A percentile compares a stretch with the other conserved stretches of the same genome.
These are phyloP conservation scores for Neomonachus schauinslandi DNA, from an alignment of 2,113 vertebrate genomes.

Conservation along the genomic window DNA sequence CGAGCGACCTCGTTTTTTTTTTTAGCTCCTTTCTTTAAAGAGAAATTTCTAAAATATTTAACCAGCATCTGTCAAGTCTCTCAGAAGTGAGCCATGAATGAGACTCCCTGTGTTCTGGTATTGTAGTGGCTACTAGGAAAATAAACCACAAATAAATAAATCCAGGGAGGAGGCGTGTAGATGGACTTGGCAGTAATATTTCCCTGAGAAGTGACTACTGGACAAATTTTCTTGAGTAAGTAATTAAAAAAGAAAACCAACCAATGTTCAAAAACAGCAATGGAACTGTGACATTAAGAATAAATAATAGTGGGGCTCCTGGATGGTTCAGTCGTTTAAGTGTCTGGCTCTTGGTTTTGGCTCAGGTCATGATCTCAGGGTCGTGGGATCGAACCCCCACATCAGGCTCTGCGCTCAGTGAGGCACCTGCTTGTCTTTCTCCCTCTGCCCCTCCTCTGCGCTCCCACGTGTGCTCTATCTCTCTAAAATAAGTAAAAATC, in stretches of 20 bases:
- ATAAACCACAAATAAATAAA: background rate
- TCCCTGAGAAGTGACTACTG: background rate
- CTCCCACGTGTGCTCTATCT: accelerated
- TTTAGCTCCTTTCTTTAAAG: constrained; percentile 9
- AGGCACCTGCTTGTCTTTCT: background rate
- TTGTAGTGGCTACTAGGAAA: background rate
- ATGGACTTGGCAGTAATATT: background rate
- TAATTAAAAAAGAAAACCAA: background rate
- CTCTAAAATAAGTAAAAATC: background rate
- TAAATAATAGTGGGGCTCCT: background rate
- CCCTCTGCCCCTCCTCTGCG: background rate
- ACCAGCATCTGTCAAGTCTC: constrained; percentile 20
- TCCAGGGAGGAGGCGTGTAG: background rate
- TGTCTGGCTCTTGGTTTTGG: background rate
- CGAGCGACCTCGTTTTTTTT: background rate
- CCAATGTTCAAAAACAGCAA: background rate
- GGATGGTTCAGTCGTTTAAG: background rate
- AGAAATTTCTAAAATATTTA: constrained; percentile 58
- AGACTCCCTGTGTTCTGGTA: background rate
- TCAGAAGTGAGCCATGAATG: background rate
- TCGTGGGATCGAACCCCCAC: background rate
- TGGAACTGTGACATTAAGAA: background rate
- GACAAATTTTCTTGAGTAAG: background rate
- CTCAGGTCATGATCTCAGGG: background rate
- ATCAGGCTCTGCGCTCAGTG: background rate